Base-by-base conservation (phyloP, 2,888 invertebrate genomes). In the Hartigia nigra region DNA sequence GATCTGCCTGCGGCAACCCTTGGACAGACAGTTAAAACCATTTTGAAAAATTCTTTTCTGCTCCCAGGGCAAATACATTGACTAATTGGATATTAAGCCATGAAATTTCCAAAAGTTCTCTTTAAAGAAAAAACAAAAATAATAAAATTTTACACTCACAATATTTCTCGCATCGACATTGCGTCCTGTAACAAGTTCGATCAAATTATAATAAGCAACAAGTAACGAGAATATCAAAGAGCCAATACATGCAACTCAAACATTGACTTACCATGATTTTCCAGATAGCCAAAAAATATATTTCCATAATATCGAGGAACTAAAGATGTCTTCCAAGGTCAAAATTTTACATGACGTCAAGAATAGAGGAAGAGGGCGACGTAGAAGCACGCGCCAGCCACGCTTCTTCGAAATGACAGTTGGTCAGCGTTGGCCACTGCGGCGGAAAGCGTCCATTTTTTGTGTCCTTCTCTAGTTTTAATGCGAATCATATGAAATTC, bases 351-450 rank as follows among this genome's bases (percentile, higher is more conserved):
- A 72, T 34, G 72, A 72, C 72, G 72, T 72, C 72, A 34, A 72
- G 72, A 55, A 55, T 23, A 23, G 72, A 72, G 72, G 72, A 72
- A 36, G 75, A 36, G 75, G 75, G 31, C 31, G 75, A 75, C 23
- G 9, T n/a, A n/a, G 23, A 23, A 32, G 75, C 75, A 37, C 75
- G 75, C 37, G 75, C 75, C 75, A 32, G 75, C 75, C 75, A 75
- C 75, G 36, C 75, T 75, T 37, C 75, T 36, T 37, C 3, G n/a
- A 75, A 75, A 75, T 75, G 75, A 75, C 75, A 75, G 75, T 75
- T 75, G 75, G 75, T 75, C 75, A 75, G 75, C 75, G 75, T 75
- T 75, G 75, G 37, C 75, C 36, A 37, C 75, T 36, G 31, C 75
- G 31, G 12, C 36, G 12, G 55, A 23, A 23, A 55, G 9, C 35